Conservation (phyloP, 2,113 vertebrate genomes). For the Aix galericulata region DNA sequence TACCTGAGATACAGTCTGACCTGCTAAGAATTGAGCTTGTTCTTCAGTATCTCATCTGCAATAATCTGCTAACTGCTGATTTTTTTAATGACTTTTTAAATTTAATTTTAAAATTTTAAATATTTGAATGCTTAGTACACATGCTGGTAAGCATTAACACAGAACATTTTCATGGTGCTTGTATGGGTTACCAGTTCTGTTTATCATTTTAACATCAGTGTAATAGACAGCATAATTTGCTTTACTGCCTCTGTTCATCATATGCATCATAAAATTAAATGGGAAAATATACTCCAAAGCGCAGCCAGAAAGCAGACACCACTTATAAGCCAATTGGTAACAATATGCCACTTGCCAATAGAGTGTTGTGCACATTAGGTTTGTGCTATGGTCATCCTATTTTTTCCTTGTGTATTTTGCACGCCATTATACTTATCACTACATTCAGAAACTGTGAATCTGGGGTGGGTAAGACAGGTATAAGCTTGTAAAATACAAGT, state of each 20-base stretch:
- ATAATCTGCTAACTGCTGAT: background rate
- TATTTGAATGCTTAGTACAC: background rate
- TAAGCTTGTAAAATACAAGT: background rate
- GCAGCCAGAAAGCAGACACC: background rate
- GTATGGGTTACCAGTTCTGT: background rate
- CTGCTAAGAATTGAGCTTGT: background rate
- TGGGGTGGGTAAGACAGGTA: background rate
- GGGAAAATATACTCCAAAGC: background rate
- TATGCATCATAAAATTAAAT: background rate
- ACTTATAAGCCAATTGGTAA: background rate
- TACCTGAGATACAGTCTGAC: background rate
- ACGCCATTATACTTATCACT: background rate
- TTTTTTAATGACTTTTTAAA: background rate
- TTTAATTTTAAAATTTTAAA: too few relatives aligned
- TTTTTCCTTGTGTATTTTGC: background rate
- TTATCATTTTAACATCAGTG: background rate
- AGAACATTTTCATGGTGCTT: background rate
- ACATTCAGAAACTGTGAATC: background rate
- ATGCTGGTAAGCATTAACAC: background rate
- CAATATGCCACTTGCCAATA: background rate
- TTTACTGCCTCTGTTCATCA: background rate
- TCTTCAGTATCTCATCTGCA: background rate
- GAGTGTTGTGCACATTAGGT: background rate
- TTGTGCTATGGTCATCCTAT: background rate
- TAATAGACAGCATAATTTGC: background rate